These are phyloP conservation scores for Ochropleura leucogaster DNA, from an alignment of 2,888 invertebrate genomes.

Conservation along the genomic window DNA sequence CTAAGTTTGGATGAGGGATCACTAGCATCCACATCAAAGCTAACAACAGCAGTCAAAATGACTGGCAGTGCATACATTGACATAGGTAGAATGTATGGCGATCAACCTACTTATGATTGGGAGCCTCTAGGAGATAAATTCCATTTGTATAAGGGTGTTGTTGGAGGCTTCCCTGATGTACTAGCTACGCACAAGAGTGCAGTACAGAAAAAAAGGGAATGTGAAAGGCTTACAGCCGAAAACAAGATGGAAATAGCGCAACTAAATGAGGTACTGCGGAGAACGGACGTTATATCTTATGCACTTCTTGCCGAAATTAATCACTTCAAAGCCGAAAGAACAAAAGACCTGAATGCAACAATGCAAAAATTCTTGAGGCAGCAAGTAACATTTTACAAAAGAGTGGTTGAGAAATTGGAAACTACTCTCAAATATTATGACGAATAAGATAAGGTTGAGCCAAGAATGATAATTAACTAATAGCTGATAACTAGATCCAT, in stretches of 20 bases:
- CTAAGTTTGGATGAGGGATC: constrained; percentile 94
- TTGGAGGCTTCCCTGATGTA: constrained; percentile 97
- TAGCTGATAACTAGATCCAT: constrained; percentile 54
- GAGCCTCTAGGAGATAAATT: constrained; percentile 97
- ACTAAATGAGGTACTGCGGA: constrained; percentile 94
- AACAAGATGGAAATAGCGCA: constrained; percentile 96
- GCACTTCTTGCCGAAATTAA: constrained; percentile 98
- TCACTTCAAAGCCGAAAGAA: constrained; percentile 97
- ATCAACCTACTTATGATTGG: constrained; percentile 97
- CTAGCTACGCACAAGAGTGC: constrained; percentile 97
- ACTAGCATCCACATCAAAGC: constrained; percentile 91
- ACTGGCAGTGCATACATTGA: constrained; percentile 97
- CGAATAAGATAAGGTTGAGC: constrained; percentile 75
- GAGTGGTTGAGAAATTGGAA: constrained; percentile 94
- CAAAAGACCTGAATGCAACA: constrained; percentile 95
- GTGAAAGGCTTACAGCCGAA: constrained; percentile 94
- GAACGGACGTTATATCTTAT: constrained; percentile 98
- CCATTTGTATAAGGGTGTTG: constrained; percentile 98
- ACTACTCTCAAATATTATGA: constrained; percentile 88
- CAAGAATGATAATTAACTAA: constrained; percentile 56
- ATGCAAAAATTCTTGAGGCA: constrained; percentile 96
- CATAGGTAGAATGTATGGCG: constrained; percentile 97
- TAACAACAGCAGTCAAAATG: constrained; percentile 95
- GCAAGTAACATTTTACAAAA: constrained; percentile 98
- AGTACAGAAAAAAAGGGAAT: constrained; percentile 97